Evolutionary conservation across 1,140 invertebrate species (phyloP).

Genomic region (Dryas iulia): DNA sequence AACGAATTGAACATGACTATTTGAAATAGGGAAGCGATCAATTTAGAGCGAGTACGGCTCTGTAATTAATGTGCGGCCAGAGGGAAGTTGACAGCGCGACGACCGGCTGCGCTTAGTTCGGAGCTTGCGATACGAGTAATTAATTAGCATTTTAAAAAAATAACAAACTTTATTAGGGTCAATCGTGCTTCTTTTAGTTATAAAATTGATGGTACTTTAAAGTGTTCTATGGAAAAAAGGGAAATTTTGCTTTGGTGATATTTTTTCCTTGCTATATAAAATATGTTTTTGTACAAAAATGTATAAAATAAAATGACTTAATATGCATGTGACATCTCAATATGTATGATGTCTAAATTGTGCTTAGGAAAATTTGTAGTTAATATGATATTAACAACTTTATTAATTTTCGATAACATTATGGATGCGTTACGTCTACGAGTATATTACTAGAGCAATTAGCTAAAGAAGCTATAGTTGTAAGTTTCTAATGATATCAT

Average conservation of each 20-base stretch:
- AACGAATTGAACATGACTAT: constrained; percentile 16
- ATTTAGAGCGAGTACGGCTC: constrained; percentile 52
- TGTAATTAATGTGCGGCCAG: constrained; percentile 57
- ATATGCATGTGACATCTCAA: no score
- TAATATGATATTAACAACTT: background rate
- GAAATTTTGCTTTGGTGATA: background rate
- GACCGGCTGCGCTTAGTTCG: constrained; percentile 22
- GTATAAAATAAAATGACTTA: no score
- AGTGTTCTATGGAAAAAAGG: background rate
- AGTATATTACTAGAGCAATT: no score
- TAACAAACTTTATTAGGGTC: background rate
- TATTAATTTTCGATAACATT: background rate
- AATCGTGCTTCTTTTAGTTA: background rate
- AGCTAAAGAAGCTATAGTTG: no score
- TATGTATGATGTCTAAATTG: no score
- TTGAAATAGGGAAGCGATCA: constrained; percentile 52
- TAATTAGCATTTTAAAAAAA: constrained; percentile 2
- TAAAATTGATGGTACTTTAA: background rate
- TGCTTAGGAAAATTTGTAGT: no score
- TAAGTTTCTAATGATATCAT: no score
- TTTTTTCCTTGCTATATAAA: no score
- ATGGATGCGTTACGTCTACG: no score
- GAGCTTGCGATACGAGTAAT: constrained; percentile 1
- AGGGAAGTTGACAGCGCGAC: constrained; percentile 38
- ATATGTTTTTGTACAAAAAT: no score